Percentiles rank a stretch among this genome's conserved stretches.
Conservation (phyloP, 2,113 vertebrate species). For the Panurus biarmicus region DNA sequence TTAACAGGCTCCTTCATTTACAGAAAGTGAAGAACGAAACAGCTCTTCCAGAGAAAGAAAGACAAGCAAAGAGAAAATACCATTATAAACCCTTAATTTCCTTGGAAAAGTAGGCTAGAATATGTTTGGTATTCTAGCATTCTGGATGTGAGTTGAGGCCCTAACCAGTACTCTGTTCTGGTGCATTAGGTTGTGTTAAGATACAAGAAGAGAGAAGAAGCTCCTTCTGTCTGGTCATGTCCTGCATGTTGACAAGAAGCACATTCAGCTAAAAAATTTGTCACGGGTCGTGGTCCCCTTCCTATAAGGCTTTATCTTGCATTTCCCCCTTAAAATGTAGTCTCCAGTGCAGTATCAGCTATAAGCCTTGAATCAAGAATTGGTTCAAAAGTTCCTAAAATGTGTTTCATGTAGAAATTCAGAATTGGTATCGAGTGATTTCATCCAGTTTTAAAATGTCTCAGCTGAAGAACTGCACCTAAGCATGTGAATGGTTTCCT, state of each 20-base stretch:
- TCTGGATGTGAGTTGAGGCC: background rate
- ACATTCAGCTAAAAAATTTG: background rate
- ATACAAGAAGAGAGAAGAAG: background rate
- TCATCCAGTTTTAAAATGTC: background rate
- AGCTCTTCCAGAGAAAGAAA: background rate
- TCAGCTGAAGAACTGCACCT: background rate
- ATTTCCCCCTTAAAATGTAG: background rate
- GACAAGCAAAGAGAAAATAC: background rate
- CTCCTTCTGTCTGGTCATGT: background rate
- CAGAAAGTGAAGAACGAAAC: background rate
- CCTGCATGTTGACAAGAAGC: background rate
- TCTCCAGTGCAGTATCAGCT: background rate
- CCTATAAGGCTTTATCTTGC: background rate
- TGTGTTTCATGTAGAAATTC: background rate
- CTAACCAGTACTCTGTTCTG: background rate
- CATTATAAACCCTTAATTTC: background rate
- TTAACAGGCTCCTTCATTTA: background rate
- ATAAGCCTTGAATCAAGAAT: background rate
- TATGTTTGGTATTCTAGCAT: background rate
- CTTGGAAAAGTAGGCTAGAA: background rate
- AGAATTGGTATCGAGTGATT: background rate
- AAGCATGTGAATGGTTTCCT: background rate
- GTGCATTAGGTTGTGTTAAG: background rate
- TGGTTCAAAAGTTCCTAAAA: background rate
- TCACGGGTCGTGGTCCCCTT: background rate